Conservation (phyloP, 2,888 invertebrate species). For the Augiades crinisus region DNA sequence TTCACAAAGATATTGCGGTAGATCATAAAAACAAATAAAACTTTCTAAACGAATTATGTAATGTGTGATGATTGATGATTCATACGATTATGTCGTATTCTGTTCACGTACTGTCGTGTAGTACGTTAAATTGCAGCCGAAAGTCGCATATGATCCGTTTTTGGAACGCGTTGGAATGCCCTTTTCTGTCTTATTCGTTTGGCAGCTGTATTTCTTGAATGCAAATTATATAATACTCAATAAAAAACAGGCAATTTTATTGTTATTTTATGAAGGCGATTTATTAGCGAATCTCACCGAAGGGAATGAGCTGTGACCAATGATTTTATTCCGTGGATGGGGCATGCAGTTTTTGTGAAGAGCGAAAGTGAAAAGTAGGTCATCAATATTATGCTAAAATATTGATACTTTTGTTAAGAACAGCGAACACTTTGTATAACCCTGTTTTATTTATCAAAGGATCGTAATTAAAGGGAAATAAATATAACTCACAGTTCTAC, state of each 20-base stretch:
- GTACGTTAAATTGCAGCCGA: slow-evolving; percentile 9
- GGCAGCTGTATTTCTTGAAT: slow-evolving; percentile 2
- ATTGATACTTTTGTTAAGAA: no score
- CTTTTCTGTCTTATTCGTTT: slow-evolving; percentile 12
- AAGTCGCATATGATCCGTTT: slow-evolving; percentile 19
- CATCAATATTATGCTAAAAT: no score
- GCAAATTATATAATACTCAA: slow-evolving; percentile 9
- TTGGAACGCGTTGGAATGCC: slow-evolving; percentile 12
- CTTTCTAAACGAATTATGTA: background rate
- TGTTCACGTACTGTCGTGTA: background rate
- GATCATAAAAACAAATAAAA: background rate
- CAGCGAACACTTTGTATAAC: no score
- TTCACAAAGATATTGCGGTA: background rate
- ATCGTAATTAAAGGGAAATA: no score
- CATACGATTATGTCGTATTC: background rate
- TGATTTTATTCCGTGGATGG: no score
- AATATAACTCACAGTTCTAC: no score
- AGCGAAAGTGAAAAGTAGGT: no score
- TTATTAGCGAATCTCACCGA: background rate
- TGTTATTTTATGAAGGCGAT: background rate
- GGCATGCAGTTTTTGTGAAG: background rate
- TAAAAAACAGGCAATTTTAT: background rate
- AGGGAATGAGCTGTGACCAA: no score
- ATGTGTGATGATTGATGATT: background rate
- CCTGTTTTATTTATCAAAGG: no score